Conservation (phyloP, 2,113 vertebrate species). For the Procavia capensis region DNA sequence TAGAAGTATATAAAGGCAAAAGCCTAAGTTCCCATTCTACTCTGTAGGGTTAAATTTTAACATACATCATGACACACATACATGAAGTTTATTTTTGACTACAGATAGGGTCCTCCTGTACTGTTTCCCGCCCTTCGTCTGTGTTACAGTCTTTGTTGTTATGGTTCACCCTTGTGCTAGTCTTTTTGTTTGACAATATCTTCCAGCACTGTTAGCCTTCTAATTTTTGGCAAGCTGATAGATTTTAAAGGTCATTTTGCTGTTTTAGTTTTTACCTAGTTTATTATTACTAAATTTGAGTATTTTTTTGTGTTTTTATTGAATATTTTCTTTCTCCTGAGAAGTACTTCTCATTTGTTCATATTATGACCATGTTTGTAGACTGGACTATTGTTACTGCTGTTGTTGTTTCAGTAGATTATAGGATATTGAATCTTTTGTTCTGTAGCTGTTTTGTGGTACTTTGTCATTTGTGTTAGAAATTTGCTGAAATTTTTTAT, state of each 20-base stretch:
- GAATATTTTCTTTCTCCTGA: background rate
- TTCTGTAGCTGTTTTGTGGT: background rate
- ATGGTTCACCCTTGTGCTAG: background rate
- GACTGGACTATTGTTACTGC: too few relatives aligned
- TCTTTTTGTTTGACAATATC: conserved; percentile 48
- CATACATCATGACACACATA: background rate
- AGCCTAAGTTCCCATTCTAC: background rate
- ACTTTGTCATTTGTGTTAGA: background rate
- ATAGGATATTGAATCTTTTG: background rate
- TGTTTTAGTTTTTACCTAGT: conserved; percentile 39
- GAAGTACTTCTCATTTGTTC: background rate
- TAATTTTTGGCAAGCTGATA: conserved; percentile 30
- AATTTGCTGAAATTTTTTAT: background rate
- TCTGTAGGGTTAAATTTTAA: background rate
- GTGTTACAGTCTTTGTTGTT: background rate
- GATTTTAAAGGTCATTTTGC: conserved; percentile 8
- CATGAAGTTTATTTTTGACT: conserved; percentile 13
- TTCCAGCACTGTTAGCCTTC: background rate
- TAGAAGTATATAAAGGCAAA: background rate
- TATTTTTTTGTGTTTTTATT: background rate
- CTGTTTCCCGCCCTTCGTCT: background rate
- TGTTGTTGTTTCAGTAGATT: background rate
- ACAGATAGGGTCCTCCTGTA: background rate
- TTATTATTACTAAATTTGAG: background rate
- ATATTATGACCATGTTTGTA: background rate